A percentile compares a stretch with the other conserved stretches of the same genome.
Evolutionary conservation across 2,113 vertebrate species (phyloP).

Genomic region (Platichthys stellatus): DNA sequence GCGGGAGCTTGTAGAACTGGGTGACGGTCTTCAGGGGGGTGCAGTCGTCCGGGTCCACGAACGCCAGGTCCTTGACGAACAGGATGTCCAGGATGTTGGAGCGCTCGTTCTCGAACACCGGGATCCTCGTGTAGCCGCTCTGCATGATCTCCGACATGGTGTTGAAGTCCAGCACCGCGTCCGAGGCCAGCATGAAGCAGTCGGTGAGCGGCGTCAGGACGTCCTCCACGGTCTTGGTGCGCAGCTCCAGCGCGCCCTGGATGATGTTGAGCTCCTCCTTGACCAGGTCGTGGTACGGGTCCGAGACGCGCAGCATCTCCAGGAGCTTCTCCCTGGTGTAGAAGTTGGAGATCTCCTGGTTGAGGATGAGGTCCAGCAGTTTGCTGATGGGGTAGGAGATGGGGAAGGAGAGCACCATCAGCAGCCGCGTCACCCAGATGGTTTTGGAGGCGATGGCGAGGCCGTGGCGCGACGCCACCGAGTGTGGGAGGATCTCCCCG

Average conservation of each 20-base stretch:
- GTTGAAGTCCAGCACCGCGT: conserved; percentile 91
- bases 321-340: conserved; percentile 93
- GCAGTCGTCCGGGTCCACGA: conserved; percentile 96
- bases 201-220: conserved; percentile 92
- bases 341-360: conserved; percentile 94
- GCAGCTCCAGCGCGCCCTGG: conserved; percentile 93
- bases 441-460: conserved; percentile 93
- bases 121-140: conserved; percentile 95
- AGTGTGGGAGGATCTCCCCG: conserved; percentile 94
- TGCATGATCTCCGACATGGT: conserved; percentile 94
- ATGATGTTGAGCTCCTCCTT: conserved; percentile 97
- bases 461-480: conserved; percentile 93
- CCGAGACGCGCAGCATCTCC: conserved; percentile 91
- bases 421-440: conserved; percentile 90
- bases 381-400: conserved; percentile 96
- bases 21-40: conserved; percentile 95
- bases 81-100: conserved; percentile 95
- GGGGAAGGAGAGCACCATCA: conserved; percentile 94
- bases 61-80: conserved; percentile 97
- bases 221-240: conserved; percentile 94
- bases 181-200: conserved; percentile 95
- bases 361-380: conserved; percentile 91
- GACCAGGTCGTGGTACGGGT: conserved; percentile 93
- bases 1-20: conserved; percentile 93
- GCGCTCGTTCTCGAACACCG: conserved; percentile 90